Evolutionary conservation across 1,140 invertebrate species (phyloP).

Genomic region (Tetramorium parvispinum): DNA sequence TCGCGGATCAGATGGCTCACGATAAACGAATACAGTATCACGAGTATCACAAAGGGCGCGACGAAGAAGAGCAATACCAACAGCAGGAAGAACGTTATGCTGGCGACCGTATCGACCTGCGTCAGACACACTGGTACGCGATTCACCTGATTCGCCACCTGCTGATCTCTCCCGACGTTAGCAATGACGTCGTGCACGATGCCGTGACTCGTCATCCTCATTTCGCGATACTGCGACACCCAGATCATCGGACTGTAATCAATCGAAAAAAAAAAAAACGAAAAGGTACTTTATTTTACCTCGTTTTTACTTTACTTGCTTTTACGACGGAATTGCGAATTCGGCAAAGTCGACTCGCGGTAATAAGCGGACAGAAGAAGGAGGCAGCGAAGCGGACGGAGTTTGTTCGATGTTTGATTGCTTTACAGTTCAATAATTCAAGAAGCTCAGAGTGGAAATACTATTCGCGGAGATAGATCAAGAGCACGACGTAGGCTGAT

Average conservation of each 20-base stretch:
- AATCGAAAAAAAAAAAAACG: slow-evolving; percentile 62
- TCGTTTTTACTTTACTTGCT: background rate
- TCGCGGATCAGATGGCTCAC: slow-evolving; percentile 90
- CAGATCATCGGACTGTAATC: slow-evolving; percentile 84
- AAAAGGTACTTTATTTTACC: slow-evolving; percentile 4
- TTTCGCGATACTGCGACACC: slow-evolving; percentile 81
- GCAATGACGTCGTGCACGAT: slow-evolving; percentile 33
- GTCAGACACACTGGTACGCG: slow-evolving; percentile 89
- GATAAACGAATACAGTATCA: slow-evolving; percentile 92
- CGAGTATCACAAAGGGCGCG: slow-evolving; percentile 90
- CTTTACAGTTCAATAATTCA: background rate
- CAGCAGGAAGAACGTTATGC: slow-evolving; percentile 90
- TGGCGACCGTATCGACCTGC: slow-evolving; percentile 88
- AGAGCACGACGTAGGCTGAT: background rate
- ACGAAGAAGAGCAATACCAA: slow-evolving; percentile 91
- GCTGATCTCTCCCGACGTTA: slow-evolving; percentile 84
- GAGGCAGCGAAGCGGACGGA: slow-evolving; percentile 28
- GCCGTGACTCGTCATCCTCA: slow-evolving; percentile 68
- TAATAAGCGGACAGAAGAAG: slow-evolving; percentile 31
- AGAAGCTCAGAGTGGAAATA: background rate
- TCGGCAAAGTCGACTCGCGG: background rate
- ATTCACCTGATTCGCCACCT: slow-evolving; percentile 84
- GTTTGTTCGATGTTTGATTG: background rate
- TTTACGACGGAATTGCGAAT: background rate
- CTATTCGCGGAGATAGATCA: background rate